Conservation (phyloP, 1,140 invertebrate genomes). For the Pogonognathellus flavescens region DNA sequence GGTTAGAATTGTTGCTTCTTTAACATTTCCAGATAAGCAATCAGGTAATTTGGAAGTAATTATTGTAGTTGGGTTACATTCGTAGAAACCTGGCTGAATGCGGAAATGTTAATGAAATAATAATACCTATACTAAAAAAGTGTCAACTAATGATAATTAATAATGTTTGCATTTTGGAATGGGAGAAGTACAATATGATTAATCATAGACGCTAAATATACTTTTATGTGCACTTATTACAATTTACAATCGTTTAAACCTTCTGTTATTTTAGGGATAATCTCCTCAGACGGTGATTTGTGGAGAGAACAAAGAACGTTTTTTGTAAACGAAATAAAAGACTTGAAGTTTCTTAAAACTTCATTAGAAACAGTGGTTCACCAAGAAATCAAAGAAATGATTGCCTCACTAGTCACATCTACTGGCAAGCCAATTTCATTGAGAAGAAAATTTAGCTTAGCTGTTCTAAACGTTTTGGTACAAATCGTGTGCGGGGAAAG, state of each 20-base stretch:
- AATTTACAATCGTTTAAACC: neutral
- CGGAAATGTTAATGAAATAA: too few relatives aligned
- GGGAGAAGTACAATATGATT: too few relatives aligned
- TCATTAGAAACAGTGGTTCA: neutral
- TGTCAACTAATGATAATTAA: too few relatives aligned
- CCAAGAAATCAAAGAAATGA: slow-evolving; percentile 50
- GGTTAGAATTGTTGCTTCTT: slow-evolving; percentile 5
- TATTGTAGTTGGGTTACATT: too few relatives aligned
- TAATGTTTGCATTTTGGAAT: too few relatives aligned
- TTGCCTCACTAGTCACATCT: neutral
- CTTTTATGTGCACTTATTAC: too few relatives aligned
- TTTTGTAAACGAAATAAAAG: slow-evolving; percentile 32
- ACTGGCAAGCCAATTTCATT: neutral
- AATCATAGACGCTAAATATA: too few relatives aligned
- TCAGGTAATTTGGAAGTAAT: too few relatives aligned
- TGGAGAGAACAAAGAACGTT: slow-evolving; percentile 64
- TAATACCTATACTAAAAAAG: too few relatives aligned
- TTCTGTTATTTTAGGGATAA: slow-evolving; percentile 50
- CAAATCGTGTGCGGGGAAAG: slow-evolving; percentile 14
- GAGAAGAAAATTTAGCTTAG: slow-evolving; percentile 33
- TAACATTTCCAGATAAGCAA: too few relatives aligned
- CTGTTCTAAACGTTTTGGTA: slow-evolving; percentile 25
- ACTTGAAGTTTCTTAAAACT: slow-evolving; percentile 28
- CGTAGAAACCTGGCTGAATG: too few relatives aligned
- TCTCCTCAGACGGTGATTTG: slow-evolving; percentile 53